Conservation (phyloP, 2,113 vertebrate genomes). For the Leiothrix lutea region DNA sequence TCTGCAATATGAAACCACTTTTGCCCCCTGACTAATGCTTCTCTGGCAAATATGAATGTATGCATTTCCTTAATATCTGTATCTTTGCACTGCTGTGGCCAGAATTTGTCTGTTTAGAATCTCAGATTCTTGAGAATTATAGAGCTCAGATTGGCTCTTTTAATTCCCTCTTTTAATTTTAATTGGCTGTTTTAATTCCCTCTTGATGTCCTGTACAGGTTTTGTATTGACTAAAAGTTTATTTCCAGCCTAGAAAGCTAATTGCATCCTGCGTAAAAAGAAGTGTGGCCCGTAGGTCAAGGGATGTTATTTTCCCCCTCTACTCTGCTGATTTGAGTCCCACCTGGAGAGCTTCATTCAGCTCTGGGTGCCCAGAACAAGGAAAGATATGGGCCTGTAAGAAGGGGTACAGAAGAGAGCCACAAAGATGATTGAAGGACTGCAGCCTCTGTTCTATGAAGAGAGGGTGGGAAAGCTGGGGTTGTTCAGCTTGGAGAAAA, state of each 20-base stretch:
- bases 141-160: not conserved
- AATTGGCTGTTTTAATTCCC: not conserved
- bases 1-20: not conserved
- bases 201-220: not conserved
- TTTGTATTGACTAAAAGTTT: not conserved
- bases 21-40: not conserved
- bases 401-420: not conserved
- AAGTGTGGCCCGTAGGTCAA: accelerated
- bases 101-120: not conserved
- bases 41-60: not conserved
- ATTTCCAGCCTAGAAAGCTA: not conserved
- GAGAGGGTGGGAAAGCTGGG: not conserved
- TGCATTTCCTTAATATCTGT: not conserved
- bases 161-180: not conserved
- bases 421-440: accelerated
- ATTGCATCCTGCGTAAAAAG: not conserved
- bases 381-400: not conserved
- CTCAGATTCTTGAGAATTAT: not conserved
- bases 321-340: not conserved
- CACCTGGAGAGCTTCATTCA: not conserved
- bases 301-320: not conserved
- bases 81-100: not conserved
- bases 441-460: not conserved
- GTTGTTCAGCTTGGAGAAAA: not conserved
- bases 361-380: not conserved